These are phyloP conservation scores for Hybos culiciformis DNA, from an alignment of 2,888 invertebrate genomes.

Conservation along the genomic window DNA sequence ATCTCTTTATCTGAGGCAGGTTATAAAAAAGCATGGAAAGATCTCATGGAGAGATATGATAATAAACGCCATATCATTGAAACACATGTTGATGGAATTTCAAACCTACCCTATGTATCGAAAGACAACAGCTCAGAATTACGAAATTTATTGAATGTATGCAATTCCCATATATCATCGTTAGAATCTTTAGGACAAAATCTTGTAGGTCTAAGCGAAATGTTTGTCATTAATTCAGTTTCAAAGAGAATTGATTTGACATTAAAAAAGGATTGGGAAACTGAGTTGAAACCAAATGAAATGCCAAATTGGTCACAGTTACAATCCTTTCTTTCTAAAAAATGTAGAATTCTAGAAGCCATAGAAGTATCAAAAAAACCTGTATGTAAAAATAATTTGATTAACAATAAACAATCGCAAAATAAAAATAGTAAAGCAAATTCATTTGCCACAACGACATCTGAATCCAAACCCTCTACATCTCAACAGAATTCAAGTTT, in stretches of 20 bases:
- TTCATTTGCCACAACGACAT: neutral
- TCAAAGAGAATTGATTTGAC: neutral
- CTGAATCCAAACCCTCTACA: neutral
- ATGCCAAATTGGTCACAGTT: neutral
- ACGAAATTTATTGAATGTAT: neutral
- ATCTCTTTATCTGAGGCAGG: neutral
- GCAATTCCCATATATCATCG: neutral
- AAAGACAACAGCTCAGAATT: neutral
- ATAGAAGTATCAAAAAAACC: no score
- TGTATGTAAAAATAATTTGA: no score
- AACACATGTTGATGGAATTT: neutral
- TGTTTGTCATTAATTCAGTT: neutral
- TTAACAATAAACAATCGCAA: no score
- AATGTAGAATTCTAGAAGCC: neutral
- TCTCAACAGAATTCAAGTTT: neutral
- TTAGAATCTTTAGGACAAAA: neutral
- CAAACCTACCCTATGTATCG: neutral
- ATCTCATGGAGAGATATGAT: neutral
- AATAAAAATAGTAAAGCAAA: neutral
- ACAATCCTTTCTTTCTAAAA: neutral
- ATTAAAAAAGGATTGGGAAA: constrained; percentile 1
- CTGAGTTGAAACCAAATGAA: neutral
- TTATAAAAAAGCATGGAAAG: neutral
- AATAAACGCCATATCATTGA: neutral
- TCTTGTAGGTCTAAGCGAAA: neutral